Base-by-base conservation (phyloP, 2,888 invertebrate species). In the Polydrusus cervinus region DNA sequence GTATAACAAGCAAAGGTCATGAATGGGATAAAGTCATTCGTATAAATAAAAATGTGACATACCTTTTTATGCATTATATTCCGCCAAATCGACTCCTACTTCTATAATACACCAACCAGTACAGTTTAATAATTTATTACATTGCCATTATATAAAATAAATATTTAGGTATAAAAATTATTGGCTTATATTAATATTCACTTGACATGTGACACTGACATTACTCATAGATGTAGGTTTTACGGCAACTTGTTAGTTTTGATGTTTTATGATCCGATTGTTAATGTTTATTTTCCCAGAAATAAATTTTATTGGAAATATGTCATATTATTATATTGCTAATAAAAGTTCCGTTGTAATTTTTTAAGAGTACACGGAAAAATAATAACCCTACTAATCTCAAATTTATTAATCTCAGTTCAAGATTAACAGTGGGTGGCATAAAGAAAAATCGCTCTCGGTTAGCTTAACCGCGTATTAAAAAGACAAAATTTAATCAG, bases 91-190 rank as follows among this genome's bases (percentile, higher is more conserved):
- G 38, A 38, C 38, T 60, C 57, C 16, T 34, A 60, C 57, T 38
- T 14, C 14, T 9, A 16, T 16, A 16, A n/a, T 38, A 57, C 9
- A 38, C 16, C 57, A 9, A 38, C 16, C 57, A 47, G 49, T 34
- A 49, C 49, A 34, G 25, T 49, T 34, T 49, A 49, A 16, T 49
- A 49, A 65, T 49, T 65, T 13, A n/a, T n/a, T n/a, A n/a, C n/a
- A n/a, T 30, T 65, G 34, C 49, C 2, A 38, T 60, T 16, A 3
- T 51, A 64, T 7, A 20, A 13, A 40, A 70, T 70, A 61, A 51
- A 60, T 49, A 47, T 67, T 61, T 47, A 34, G 20, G 43, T 30
- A n/a, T 16, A 70, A 61, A 70, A 70, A 70, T 70, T 51, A 40
- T 34, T 2, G 34, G 1, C 49, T 38, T 51, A 49, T 34, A 49